These are phyloP conservation scores for Drosophila multiciliata DNA, from an alignment of 2,888 invertebrate genomes.

Conservation along the genomic window DNA sequence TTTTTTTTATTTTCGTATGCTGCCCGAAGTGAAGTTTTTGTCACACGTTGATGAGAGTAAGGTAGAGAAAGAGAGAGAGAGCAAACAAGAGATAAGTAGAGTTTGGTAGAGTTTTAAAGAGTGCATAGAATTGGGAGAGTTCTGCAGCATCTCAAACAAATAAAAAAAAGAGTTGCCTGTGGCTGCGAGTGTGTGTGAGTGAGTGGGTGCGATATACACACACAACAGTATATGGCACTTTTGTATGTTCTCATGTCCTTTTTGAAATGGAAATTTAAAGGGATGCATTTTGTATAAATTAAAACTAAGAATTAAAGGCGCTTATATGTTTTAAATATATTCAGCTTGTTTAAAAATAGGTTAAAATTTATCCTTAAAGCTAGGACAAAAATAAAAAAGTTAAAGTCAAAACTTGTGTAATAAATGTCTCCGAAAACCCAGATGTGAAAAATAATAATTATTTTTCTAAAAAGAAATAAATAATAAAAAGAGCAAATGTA, in stretches of 20 bases:
- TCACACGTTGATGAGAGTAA: constrained; percentile 20
- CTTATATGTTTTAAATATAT: too few relatives aligned
- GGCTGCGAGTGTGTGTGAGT: constrained; percentile 21
- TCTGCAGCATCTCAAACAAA: constrained; percentile 64
- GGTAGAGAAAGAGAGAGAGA: constrained; percentile 27
- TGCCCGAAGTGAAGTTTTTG: constrained; percentile 53
- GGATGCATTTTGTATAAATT: constrained; percentile 16
- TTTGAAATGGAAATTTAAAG: constrained; percentile 19
- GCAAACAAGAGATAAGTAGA: constrained; percentile 22
- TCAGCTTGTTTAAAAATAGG: background rate
- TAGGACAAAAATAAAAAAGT: background rate
- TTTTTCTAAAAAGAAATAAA: background rate
- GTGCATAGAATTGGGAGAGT: constrained; percentile 47
- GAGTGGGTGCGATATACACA: constrained; percentile 32
- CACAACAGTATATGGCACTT: background rate
- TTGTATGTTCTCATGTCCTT: constrained; percentile 38
- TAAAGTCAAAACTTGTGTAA: background rate
- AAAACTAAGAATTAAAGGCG: background rate
- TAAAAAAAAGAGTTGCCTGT: constrained; percentile 4
- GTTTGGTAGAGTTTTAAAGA: constrained; percentile 49
- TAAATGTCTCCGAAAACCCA: background rate
- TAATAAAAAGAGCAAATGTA: background rate
- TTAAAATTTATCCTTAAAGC: background rate
- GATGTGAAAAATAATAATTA: background rate
- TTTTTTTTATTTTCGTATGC: constrained; percentile 23